Evolutionary conservation across 2,797 vertebrate species (phyloP).

Genomic region (Epinephelus malabaricus): DNA sequence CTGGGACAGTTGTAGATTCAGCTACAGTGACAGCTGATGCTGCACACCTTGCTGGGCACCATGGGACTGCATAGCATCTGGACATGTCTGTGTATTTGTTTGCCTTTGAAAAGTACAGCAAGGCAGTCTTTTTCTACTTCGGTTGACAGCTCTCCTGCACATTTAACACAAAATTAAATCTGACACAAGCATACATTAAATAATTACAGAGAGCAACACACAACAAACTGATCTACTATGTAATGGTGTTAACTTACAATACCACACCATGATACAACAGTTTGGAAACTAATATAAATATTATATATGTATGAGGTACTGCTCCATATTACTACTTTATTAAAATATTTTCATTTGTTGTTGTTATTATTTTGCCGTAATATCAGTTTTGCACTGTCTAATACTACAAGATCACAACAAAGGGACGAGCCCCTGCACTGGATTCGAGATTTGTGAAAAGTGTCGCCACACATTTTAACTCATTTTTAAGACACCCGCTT

Average conservation of each 20-base stretch:
- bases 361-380: neutral
- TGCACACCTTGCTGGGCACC: conserved; percentile 55
- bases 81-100: conserved; percentile 50
- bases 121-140: neutral
- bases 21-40: conserved; percentile 51
- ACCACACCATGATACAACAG: neutral
- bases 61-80: conserved; percentile 60
- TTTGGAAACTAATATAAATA: neutral
- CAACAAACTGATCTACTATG: neutral
- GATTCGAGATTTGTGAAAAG: conserved; percentile 10
- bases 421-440: neutral
- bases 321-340: neutral
- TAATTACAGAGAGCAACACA: neutral
- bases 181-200: conserved; percentile 11
- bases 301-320: neutral
- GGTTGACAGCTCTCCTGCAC: conserved; percentile 16
- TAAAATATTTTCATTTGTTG: neutral
- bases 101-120: conserved; percentile 44
- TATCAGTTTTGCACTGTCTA: neutral
- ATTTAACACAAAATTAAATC: conserved; percentile 13
- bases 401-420: neutral
- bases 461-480: conserved; percentile 21
- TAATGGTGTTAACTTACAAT: neutral
- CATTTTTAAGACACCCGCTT: conserved; percentile 16
- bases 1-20: conserved; percentile 29